Evolutionary conservation across 2,888 invertebrate species (phyloP).

Genomic region (Elmis aenea): DNA sequence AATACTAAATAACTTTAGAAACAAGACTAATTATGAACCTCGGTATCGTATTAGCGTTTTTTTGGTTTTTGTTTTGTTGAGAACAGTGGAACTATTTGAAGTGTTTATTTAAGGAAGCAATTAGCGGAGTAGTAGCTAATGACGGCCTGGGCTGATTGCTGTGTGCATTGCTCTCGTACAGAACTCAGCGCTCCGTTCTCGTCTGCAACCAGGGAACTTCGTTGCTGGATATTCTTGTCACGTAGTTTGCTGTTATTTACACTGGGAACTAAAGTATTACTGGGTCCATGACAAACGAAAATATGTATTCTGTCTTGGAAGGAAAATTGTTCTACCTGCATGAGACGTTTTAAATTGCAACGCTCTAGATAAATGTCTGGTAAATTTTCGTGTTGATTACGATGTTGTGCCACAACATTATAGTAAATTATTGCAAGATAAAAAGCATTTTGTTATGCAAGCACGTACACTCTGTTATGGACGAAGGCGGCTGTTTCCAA

Average conservation of each 20-base stretch:
- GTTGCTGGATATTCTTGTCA: constrained; percentile 18
- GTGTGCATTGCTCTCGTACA: constrained; percentile 26
- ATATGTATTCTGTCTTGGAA: constrained; percentile 21
- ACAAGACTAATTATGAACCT: constrained; percentile 25
- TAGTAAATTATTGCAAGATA: too few relatives aligned
- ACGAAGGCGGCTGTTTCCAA: too few relatives aligned
- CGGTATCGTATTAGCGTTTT: constrained; percentile 25
- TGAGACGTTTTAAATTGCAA: too few relatives aligned
- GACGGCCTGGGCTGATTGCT: constrained; percentile 27
- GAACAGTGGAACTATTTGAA: constrained; percentile 20
- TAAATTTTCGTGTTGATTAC: too few relatives aligned
- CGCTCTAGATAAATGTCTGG: too few relatives aligned
- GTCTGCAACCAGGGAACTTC: constrained; percentile 9
- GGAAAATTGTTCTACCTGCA: too few relatives aligned
- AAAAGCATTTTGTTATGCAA: too few relatives aligned
- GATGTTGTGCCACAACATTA: too few relatives aligned
- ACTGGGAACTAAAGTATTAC: constrained; percentile 24
- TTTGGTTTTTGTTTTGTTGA: too few relatives aligned
- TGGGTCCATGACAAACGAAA: constrained; percentile 17
- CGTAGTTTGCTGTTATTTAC: constrained; percentile 25
- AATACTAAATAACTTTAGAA: constrained; percentile 15
- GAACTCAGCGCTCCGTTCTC: constrained; percentile 6
- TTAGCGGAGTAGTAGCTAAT: constrained; percentile 29
- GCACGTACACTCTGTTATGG: too few relatives aligned
- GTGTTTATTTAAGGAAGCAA: constrained; percentile 30